Conservation (phyloP, 2,888 invertebrate genomes). For the Scelioninae gen. 1 region DNA sequence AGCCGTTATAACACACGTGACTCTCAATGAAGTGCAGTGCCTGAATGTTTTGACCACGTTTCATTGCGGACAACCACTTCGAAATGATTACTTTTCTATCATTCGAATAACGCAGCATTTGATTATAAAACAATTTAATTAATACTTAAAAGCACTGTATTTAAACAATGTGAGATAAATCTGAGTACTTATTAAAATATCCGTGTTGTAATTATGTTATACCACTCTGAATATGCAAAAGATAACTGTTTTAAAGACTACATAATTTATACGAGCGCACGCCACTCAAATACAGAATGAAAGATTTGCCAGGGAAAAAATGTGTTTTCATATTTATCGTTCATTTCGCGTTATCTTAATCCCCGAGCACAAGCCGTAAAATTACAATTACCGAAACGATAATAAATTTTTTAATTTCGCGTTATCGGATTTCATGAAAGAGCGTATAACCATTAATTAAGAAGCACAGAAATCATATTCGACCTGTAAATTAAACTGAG, state of each 20-base stretch:
- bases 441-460: constrained; percentile 38
- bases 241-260: constrained; percentile 29
- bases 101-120: constrained; percentile 1
- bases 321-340: constrained; percentile 16
- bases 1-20: constrained; percentile 46
- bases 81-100: not conserved
- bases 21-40: constrained; percentile 53
- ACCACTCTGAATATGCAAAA: constrained; percentile 25
- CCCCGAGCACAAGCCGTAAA: constrained; percentile 27
- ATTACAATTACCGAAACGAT: constrained; percentile 37
- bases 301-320: constrained; percentile 10
- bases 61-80: not conserved
- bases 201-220: constrained; percentile 24
- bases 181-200: constrained; percentile 23
- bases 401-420: constrained; percentile 35
- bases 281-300: constrained; percentile 11
- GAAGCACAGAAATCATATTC: constrained; percentile 42
- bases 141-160: constrained; percentile 33
- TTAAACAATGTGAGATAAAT: constrained; percentile 38
- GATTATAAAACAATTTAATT: constrained; percentile 36
- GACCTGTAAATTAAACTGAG: constrained; percentile 37
- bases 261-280: constrained; percentile 20
- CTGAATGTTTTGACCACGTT: constrained; percentile 38
- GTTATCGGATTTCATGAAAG: constrained; percentile 23
- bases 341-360: constrained; percentile 33